Conservation (phyloP, 2,797 vertebrate species). For the Scleropages formosus region DNA sequence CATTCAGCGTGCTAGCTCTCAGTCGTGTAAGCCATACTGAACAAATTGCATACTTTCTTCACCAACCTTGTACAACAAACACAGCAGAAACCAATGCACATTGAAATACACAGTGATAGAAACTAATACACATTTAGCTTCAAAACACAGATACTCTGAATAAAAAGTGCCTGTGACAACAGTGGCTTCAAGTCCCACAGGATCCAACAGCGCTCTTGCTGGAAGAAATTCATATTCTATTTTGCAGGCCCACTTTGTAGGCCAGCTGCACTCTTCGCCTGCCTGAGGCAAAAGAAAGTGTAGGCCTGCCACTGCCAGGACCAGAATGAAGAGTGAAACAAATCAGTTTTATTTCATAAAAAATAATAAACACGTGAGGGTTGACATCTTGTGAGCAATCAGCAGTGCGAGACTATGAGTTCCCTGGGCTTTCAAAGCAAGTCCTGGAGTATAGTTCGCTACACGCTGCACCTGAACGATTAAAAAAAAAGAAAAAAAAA, state of each 20-base stretch:
- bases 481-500: too few relatives aligned
- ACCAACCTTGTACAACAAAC: background rate
- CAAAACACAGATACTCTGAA: background rate
- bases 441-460: too few relatives aligned
- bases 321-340: constrained; percentile 16
- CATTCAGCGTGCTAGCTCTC: background rate
- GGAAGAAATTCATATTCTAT: constrained; percentile 25
- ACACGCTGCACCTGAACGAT: too few relatives aligned
- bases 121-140: background rate
- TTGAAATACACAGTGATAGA: background rate
- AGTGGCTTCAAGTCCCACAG: background rate
- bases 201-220: background rate
- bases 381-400: constrained; percentile 13
- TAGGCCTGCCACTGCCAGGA: constrained; percentile 20
- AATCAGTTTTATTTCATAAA: background rate
- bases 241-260: constrained; percentile 37
- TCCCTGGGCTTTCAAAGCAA: too few relatives aligned
- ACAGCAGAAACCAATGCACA: background rate
- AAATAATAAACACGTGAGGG: constrained; percentile 27
- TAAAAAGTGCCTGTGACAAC: background rate
- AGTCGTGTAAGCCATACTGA: constrained; percentile 3
- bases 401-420: too few relatives aligned
- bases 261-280: constrained; percentile 39
- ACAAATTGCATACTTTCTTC: constrained; percentile 9
- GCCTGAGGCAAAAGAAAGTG: constrained; percentile 34